Percentiles rank a stretch among this genome's conserved stretches.
Conservation (phyloP, 2,888 invertebrate genomes). For the Pediacus dermestoides region DNA sequence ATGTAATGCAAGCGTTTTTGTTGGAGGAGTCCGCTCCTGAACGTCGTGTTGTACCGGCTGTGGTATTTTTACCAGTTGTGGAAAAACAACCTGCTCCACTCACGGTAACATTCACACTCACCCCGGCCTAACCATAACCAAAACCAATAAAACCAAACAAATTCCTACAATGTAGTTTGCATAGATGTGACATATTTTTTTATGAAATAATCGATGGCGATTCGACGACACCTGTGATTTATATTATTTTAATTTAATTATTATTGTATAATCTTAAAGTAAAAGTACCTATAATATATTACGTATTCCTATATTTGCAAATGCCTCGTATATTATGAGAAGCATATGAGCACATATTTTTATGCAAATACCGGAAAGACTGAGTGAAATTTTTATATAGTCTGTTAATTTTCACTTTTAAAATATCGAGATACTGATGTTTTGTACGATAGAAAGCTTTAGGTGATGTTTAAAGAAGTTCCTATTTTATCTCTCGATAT, state of each 20-base stretch:
- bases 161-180: conserved; percentile 43
- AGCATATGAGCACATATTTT: conserved; percentile 52
- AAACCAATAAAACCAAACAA: conserved; percentile 20
- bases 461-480: conserved; percentile 54
- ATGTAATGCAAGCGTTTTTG: conserved; percentile 92
- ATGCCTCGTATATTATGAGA: conserved; percentile 49
- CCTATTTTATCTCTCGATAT: conserved; percentile 53
- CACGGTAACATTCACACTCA: conserved; percentile 88
- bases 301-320: conserved; percentile 48
- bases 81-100: conserved; percentile 81
- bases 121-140: conserved; percentile 70
- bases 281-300: conserved; percentile 32
- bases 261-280: conserved; percentile 42
- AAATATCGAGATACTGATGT: conserved; percentile 50
- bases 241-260: conserved; percentile 49
- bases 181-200: conserved; percentile 50
- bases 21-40: conserved; percentile 60
- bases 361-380: conserved; percentile 55
- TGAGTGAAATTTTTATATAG: conserved; percentile 54
- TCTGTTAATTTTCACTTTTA: conserved; percentile 52
- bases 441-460: conserved; percentile 52
- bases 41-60: conserved; percentile 77
- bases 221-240: conserved; percentile 55
- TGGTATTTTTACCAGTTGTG: conserved; percentile 91
- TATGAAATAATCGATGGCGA: conserved; percentile 48